phyloP scores from a whole-genome alignment of 1,140 invertebrate genomes.

The Danaus melanippus region DNA sequence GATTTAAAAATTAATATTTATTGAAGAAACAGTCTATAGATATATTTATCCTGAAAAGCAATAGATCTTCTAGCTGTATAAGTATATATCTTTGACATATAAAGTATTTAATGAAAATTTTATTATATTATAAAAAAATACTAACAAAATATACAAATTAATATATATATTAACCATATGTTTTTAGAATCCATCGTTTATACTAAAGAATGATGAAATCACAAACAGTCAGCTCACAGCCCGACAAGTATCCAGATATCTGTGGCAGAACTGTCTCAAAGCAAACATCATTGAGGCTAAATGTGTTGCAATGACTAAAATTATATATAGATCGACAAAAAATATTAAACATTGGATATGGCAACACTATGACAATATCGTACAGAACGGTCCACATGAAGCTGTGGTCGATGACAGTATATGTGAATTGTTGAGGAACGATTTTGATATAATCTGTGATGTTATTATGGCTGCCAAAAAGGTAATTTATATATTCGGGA shows the following conservation, averaged over 20 bases:
- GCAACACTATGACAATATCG: constrained; percentile 38
- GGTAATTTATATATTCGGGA: constrained; percentile 24
- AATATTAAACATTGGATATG: constrained; percentile 45
- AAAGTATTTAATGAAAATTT: too few species aligned
- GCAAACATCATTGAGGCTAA: constrained; percentile 52
- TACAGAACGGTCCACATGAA: constrained; percentile 20
- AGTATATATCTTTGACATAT: too few species aligned
- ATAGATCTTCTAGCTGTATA: too few species aligned
- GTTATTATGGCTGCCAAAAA: constrained; percentile 55
- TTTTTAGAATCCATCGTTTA: constrained; percentile 49
- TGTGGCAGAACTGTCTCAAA: constrained; percentile 45
- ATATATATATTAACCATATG: constrained; percentile 2
- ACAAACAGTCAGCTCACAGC: constrained; percentile 29
- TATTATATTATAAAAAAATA: too few species aligned
- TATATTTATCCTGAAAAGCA: too few species aligned
- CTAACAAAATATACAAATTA: too few species aligned
- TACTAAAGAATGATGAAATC: constrained; percentile 36
- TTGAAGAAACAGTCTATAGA: too few species aligned
- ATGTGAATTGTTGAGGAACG: constrained; percentile 42
- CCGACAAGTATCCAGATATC: constrained; percentile 43
- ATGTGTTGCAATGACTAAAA: constrained; percentile 50
- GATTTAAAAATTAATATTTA: background rate
- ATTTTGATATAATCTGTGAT: constrained; percentile 50
- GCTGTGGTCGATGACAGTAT: constrained; percentile 41
- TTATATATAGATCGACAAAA: constrained; percentile 39